These are phyloP conservation scores for Lagorchestes hirsutus DNA, from an alignment of 2,797 vertebrate genomes.

Conservation along the genomic window DNA sequence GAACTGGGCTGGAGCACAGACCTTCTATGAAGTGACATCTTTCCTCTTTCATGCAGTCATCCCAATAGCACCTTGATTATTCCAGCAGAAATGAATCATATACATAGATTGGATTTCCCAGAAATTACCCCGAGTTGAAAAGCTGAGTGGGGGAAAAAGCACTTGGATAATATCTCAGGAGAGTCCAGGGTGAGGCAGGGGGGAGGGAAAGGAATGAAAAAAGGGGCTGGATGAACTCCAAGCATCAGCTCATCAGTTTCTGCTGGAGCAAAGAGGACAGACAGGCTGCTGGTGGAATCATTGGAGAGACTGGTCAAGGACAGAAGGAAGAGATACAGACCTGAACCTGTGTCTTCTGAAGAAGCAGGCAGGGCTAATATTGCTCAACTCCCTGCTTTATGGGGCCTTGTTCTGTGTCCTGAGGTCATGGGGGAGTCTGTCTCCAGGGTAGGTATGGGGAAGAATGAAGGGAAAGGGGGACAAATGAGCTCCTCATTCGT, in stretches of 20 bases:
- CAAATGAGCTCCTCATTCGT: background rate
- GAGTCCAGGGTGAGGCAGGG: background rate
- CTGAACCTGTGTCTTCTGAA: background rate
- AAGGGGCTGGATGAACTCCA: background rate
- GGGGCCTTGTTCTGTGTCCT: background rate
- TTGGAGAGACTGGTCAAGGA: background rate
- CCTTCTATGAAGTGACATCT: background rate
- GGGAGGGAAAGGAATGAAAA: background rate
- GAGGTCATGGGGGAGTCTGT: background rate
- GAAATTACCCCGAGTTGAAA: constrained; percentile 8
- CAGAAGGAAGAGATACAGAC: constrained; percentile 10
- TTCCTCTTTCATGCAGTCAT: background rate
- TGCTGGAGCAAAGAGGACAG: constrained; percentile 1
- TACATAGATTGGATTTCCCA: background rate
- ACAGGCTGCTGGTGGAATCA: constrained; percentile 5
- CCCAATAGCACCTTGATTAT: background rate
- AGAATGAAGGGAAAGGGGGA: background rate
- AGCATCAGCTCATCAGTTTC: background rate
- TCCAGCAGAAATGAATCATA: background rate
- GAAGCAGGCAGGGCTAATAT: background rate
- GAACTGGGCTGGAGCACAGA: background rate
- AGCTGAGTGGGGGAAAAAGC: constrained; percentile 3
- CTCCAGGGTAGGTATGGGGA: background rate
- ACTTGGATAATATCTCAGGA: constrained; percentile 4
- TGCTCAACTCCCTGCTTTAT: accelerated